These are phyloP conservation scores for Melanargia galathea DNA, from an alignment of 2,888 invertebrate genomes.

Conservation along the genomic window DNA sequence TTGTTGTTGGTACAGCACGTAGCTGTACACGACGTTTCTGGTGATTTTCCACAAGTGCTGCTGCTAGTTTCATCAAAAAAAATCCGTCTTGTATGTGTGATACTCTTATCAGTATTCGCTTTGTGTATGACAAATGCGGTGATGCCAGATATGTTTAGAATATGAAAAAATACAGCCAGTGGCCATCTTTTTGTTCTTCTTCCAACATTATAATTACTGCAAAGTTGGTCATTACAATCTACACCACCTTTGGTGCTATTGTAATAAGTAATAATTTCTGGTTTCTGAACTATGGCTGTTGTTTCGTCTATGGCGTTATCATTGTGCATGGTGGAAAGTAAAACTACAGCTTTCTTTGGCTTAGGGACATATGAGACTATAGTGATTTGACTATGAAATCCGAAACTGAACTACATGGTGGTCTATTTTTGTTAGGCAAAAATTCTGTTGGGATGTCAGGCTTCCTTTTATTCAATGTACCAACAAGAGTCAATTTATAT, in stretches of 20 bases:
- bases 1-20: no score
- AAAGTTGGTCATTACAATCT: constrained; percentile 40
- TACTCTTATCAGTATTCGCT: no score
- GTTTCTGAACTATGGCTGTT: constrained; percentile 39
- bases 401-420: constrained; percentile 32
- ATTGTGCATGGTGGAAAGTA: constrained; percentile 44
- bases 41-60: no score
- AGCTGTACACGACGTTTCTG: no score
- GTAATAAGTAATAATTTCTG: constrained; percentile 45
- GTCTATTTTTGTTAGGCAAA: constrained; percentile 35
- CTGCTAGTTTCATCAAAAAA: no score
- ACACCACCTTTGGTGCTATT: constrained; percentile 40
- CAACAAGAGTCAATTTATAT: constrained; percentile 36
- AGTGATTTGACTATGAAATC: constrained; percentile 43
- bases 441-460: constrained; percentile 38
- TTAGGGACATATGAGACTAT: constrained; percentile 35
- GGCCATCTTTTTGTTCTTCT: constrained; percentile 44
- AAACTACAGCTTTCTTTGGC: constrained; percentile 42
- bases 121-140: constrained; percentile 5
- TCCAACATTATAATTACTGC: constrained; percentile 41
- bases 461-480: constrained; percentile 40
- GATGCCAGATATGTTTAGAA: constrained; percentile 35
- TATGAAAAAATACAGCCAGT: constrained; percentile 40
- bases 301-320: constrained; percentile 29
- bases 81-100: no score